Evolutionary conservation across 2,888 invertebrate genomes (phyloP).

Genomic region (Fabriciana adippe): DNA sequence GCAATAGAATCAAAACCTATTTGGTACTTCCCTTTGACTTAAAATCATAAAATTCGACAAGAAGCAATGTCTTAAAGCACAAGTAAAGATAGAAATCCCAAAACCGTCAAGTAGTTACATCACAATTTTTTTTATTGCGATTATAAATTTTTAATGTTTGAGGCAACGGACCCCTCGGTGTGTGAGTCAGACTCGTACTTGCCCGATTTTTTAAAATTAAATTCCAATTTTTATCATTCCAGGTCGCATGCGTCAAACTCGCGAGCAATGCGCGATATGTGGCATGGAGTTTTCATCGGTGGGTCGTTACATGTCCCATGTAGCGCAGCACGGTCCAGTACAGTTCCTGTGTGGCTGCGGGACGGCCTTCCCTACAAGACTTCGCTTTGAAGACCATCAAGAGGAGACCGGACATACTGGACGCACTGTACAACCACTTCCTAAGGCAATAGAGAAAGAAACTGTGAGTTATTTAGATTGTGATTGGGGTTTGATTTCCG

Average conservation of each 20-base stretch:
- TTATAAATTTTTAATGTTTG: too few relatives aligned
- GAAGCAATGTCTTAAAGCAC: too few relatives aligned
- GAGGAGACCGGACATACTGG: slow-evolving; percentile 77
- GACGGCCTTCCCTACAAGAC: slow-evolving; percentile 71
- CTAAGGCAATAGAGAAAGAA: not conserved
- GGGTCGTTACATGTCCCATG: slow-evolving; percentile 81
- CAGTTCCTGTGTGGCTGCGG: slow-evolving; percentile 83
- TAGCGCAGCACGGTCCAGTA: slow-evolving; percentile 83
- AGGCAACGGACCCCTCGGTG: too few relatives aligned
- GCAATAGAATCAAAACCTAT: too few relatives aligned
- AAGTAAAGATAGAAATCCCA: too few relatives aligned
- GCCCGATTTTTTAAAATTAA: too few relatives aligned
- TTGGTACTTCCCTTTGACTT: too few relatives aligned
- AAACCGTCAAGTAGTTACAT: too few relatives aligned
- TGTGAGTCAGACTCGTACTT: too few relatives aligned
- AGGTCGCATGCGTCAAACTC: slow-evolving; percentile 64
- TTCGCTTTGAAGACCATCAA: slow-evolving; percentile 82
- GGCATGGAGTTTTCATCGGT: slow-evolving; percentile 70
- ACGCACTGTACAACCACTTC: slow-evolving; percentile 58
- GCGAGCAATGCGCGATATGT: slow-evolving; percentile 74
- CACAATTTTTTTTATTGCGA: too few relatives aligned
- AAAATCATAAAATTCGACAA: too few relatives aligned
- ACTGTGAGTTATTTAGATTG: not conserved
- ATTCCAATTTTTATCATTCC: slow-evolving; percentile 6
- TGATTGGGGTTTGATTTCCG: too few relatives aligned